Percentiles rank a stretch among this genome's conserved stretches.
phyloP scores from a whole-genome alignment of 2,113 vertebrate genomes.

The Gallinago media region DNA sequence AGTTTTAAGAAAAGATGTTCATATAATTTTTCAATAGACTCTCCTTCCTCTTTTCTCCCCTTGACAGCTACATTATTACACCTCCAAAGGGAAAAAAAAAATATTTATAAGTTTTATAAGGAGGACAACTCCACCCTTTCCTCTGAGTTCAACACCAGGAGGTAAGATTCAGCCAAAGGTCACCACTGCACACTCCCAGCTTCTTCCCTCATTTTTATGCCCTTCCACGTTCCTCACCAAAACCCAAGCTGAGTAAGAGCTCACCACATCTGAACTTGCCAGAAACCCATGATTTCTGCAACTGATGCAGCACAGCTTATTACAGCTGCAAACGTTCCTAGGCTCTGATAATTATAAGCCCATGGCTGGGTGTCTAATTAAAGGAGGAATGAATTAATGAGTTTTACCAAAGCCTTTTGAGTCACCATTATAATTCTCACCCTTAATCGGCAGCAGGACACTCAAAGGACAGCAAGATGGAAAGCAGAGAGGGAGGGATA shows the following conservation, averaged over 20 bases:
- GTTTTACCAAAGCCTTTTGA: conserved; percentile 61
- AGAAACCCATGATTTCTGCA: not conserved
- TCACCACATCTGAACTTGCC: not conserved
- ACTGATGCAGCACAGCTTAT: not conserved
- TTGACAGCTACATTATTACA: not conserved
- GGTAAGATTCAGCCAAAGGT: not conserved
- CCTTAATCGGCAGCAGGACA: conserved; percentile 39
- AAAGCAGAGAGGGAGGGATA: not conserved
- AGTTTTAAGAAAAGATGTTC: not conserved
- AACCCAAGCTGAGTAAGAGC: not conserved
- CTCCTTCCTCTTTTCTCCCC: not conserved
- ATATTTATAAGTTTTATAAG: not conserved
- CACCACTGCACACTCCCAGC: not conserved
- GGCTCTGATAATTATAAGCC: conserved; percentile 28
- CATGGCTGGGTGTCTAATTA: conserved; percentile 32
- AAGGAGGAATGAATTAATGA: conserved; percentile 52
- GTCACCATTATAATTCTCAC: conserved; percentile 49
- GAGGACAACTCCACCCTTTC: conserved; percentile 23
- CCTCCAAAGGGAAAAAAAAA: not conserved
- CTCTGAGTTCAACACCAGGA: not conserved
- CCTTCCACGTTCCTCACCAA: not conserved
- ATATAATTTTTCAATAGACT: not conserved
- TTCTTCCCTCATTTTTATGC: not conserved
- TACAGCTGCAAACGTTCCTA: not conserved
- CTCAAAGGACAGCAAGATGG: conserved; percentile 44